A percentile compares a stretch with the other conserved stretches of the same genome.
These are phyloP conservation scores for Diarsia dahlii DNA, from an alignment of 2,888 invertebrate genomes.

Conservation along the genomic window DNA sequence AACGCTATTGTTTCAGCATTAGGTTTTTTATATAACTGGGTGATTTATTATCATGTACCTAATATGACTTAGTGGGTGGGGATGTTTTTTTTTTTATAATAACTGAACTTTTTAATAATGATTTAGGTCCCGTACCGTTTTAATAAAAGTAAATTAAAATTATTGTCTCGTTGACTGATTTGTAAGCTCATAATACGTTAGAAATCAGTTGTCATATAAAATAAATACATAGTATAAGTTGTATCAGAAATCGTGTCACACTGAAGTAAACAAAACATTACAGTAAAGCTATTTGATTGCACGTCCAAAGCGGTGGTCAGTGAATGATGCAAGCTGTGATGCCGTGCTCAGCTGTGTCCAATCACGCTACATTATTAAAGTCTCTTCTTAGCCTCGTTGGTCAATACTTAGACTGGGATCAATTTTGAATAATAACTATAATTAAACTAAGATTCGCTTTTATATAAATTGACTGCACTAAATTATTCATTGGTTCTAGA, in stretches of 20 bases:
- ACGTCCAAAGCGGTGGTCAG: constrained; percentile 79
- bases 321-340: constrained; percentile 80
- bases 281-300: constrained; percentile 69
- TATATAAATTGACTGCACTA: constrained; percentile 17
- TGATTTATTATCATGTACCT: not conserved
- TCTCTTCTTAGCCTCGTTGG: constrained; percentile 43
- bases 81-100: not conserved
- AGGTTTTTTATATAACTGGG: not conserved
- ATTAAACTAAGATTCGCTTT: constrained; percentile 5
- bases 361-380: constrained; percentile 48
- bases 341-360: constrained; percentile 74
- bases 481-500: constrained; percentile 25
- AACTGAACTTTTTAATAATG: not conserved
- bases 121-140: not conserved
- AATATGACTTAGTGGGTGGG: not conserved
- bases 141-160: not conserved
- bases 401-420: constrained; percentile 7
- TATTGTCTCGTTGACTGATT: not conserved
- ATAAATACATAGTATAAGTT: constrained; percentile 50
- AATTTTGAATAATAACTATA: constrained; percentile 27
- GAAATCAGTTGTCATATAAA: constrained; percentile 35
- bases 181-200: constrained; percentile 50
- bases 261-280: constrained; percentile 63
- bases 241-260: constrained; percentile 63
- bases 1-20: not conserved